Conservation (phyloP, 2,797 vertebrate species). For the Sciurus carolinensis region DNA sequence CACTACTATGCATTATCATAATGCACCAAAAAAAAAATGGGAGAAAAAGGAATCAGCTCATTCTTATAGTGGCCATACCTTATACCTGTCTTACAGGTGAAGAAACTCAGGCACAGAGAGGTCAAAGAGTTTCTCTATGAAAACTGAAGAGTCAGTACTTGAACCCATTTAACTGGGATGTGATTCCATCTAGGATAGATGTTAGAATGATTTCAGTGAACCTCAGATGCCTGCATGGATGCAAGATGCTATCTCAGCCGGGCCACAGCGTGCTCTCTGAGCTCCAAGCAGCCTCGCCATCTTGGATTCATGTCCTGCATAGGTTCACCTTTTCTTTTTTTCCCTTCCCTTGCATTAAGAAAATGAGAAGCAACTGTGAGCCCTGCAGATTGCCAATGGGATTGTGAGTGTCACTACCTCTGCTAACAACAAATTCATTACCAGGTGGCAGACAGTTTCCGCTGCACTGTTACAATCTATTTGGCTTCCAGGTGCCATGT, state of each 20-base stretch:
- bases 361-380: slow-evolving; percentile 87
- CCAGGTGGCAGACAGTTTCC: slow-evolving; percentile 75
- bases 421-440: slow-evolving; percentile 87
- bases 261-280: neutral
- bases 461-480: slow-evolving; percentile 77
- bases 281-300: neutral
- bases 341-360: slow-evolving; percentile 67
- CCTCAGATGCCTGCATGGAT: neutral
- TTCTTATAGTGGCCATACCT: neutral
- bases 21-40: too few species aligned
- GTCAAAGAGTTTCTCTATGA: neutral
- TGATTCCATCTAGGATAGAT: neutral
- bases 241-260: neutral
- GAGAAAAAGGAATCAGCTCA: neutral
- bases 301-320: slow-evolving; percentile 21
- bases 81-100: neutral
- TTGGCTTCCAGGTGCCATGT: slow-evolving; percentile 78
- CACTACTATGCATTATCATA: too few species aligned
- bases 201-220: neutral
- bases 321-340: slow-evolving; percentile 69
- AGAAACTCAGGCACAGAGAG: neutral
- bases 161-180: neutral
- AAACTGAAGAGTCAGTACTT: neutral
- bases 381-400: slow-evolving; percentile 81
- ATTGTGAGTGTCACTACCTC: slow-evolving; percentile 79